These are phyloP conservation scores for Papilio glaucus DNA, from an alignment of 1,140 invertebrate genomes.

Conservation along the genomic window DNA sequence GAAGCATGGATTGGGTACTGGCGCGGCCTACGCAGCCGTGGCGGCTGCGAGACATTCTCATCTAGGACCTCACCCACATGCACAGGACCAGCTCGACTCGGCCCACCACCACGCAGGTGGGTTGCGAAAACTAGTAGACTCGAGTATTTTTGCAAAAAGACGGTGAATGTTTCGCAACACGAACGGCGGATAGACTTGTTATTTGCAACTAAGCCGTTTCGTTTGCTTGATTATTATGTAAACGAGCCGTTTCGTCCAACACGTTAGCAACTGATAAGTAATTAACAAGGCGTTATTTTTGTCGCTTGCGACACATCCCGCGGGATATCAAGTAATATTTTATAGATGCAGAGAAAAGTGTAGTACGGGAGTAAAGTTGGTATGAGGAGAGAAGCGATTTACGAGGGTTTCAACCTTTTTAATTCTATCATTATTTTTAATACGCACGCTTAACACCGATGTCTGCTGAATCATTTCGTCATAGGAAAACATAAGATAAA, in stretches of 20 bases:
- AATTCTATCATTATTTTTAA: no score
- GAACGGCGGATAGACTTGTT: neutral
- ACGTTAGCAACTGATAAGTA: conserved; percentile 12
- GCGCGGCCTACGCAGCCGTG: conserved; percentile 8
- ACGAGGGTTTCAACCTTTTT: no score
- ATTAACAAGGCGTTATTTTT: conserved; percentile 16
- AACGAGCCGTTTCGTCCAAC: conserved; percentile 31
- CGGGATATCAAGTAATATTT: neutral
- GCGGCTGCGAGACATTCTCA: conserved; percentile 38
- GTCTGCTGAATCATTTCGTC: no score
- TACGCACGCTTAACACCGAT: no score
- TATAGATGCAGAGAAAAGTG: no score
- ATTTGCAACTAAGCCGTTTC: conserved; percentile 32
- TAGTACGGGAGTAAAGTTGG: no score
- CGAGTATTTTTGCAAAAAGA: conserved; percentile 39
- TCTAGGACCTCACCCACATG: conserved; percentile 64
- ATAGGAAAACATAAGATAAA: no score
- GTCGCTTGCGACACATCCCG: conserved; percentile 16
- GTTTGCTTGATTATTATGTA: conserved; percentile 32
- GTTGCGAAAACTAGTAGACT: conserved; percentile 43
- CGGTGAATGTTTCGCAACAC: neutral
- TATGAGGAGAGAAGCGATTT: no score
- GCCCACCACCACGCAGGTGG: conserved; percentile 38
- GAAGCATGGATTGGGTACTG: neutral
- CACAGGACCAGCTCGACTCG: conserved; percentile 42